Percentiles rank a stretch among this genome's conserved stretches.
phyloP scores from a whole-genome alignment of 2,113 vertebrate genomes.

The Sphyrna mokarran region DNA sequence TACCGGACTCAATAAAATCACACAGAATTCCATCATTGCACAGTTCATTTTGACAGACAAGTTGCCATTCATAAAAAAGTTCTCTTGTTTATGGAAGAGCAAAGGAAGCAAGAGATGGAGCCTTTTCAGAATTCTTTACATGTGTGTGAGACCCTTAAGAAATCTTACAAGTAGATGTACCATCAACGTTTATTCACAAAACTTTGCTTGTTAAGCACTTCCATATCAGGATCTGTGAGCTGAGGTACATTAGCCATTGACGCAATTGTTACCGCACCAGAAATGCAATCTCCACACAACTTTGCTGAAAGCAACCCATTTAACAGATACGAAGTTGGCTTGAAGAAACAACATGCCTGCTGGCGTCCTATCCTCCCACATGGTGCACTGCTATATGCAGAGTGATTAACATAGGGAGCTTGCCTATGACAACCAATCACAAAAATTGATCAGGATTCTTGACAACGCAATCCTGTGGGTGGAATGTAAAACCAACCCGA shows the following conservation, averaged over 20 bases:
- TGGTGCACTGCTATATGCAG: neutral
- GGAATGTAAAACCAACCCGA: neutral
- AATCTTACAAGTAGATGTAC: neutral
- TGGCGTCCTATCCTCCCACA: neutral
- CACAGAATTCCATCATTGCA: neutral
- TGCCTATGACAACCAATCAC: neutral
- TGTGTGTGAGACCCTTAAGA: neutral
- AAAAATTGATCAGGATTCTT: neutral
- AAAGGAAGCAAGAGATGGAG: neutral
- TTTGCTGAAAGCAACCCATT: neutral
- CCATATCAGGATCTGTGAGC: neutral
- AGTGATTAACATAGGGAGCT: neutral
- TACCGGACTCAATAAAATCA: neutral
- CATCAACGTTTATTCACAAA: neutral
- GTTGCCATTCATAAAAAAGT: neutral
- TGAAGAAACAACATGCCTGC: neutral
- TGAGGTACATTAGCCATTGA: neutral
- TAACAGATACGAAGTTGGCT: neutral
- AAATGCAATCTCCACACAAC: neutral
- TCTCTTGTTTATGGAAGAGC: neutral
- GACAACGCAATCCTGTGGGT: neutral
- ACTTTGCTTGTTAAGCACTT: neutral
- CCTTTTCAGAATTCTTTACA: neutral
- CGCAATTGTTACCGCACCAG: neutral
- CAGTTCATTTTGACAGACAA: neutral